phyloP scores from a whole-genome alignment of 2,113 vertebrate species.

The Capreolus pygargus region DNA sequence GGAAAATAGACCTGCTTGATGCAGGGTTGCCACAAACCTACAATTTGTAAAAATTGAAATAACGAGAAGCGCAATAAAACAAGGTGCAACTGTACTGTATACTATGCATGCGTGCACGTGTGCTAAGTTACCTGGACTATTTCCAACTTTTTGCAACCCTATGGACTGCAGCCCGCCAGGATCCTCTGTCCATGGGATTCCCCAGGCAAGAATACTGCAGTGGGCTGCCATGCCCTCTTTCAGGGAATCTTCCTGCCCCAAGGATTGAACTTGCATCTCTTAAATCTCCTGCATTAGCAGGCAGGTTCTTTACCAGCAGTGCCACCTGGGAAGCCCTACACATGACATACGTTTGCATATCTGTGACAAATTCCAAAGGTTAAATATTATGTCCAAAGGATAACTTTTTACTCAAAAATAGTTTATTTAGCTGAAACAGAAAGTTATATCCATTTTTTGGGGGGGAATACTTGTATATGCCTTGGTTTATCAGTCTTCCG shows the following conservation, averaged over 20 bases:
- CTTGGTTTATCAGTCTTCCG: neutral
- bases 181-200: neutral
- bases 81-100: no score
- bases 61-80: neutral
- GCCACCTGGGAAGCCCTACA: neutral
- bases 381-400: neutral
- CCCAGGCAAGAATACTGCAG: neutral
- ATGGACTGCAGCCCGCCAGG: neutral
- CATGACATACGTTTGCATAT: neutral
- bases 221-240: neutral
- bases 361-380: neutral
- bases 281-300: neutral
- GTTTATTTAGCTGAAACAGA: neutral
- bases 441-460: neutral
- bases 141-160: neutral
- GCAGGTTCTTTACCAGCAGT: neutral
- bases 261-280: neutral
- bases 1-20: neutral
- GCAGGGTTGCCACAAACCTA: neutral
- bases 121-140: neutral
- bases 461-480: neutral
- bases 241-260: neutral
- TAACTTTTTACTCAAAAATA: neutral
- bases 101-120: neutral
- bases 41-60: neutral